A percentile compares a stretch with the other conserved stretches of the same genome.
Conservation (phyloP, 2,888 invertebrate genomes). For the Hypsopygia costalis region DNA sequence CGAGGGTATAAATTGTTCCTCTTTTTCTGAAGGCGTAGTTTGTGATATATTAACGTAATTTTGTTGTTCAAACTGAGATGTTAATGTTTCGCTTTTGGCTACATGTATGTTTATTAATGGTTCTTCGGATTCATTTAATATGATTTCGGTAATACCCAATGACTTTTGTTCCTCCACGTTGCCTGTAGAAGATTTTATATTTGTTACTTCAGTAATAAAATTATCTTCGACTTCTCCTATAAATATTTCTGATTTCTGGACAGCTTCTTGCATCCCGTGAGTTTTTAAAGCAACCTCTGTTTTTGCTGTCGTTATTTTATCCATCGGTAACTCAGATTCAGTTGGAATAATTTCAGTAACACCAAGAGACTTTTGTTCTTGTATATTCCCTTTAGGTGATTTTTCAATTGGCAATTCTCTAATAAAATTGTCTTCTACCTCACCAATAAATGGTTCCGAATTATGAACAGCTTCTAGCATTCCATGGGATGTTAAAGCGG, state of each 20-base stretch:
- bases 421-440: slow-evolving; percentile 19
- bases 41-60: slow-evolving; percentile 57
- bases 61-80: slow-evolving; percentile 51
- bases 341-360: slow-evolving; percentile 46
- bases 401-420: slow-evolving; percentile 21
- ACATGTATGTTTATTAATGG: slow-evolving; percentile 22
- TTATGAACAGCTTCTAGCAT: slow-evolving; percentile 46
- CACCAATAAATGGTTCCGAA: slow-evolving; percentile 45
- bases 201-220: slow-evolving; percentile 23
- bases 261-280: slow-evolving; percentile 27
- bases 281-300: slow-evolving; percentile 22
- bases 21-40: slow-evolving; percentile 61
- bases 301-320: slow-evolving; percentile 9
- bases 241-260: slow-evolving; percentile 25
- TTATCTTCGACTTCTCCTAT: slow-evolving; percentile 36
- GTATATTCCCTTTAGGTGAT: slow-evolving; percentile 28
- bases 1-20: slow-evolving; percentile 29
- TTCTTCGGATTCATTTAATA: slow-evolving; percentile 43
- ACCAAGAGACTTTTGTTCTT: slow-evolving; percentile 45
- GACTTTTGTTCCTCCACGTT: slow-evolving; percentile 45
- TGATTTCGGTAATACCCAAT: slow-evolving; percentile 47
- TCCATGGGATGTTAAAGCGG: slow-evolving; percentile 38
- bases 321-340: slow-evolving; percentile 40
- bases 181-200: slow-evolving; percentile 25
- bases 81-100: slow-evolving; percentile 35